These are phyloP conservation scores for Drosophila pseudotakahashii DNA, from an alignment of 2,888 invertebrate species.

Conservation along the genomic window DNA sequence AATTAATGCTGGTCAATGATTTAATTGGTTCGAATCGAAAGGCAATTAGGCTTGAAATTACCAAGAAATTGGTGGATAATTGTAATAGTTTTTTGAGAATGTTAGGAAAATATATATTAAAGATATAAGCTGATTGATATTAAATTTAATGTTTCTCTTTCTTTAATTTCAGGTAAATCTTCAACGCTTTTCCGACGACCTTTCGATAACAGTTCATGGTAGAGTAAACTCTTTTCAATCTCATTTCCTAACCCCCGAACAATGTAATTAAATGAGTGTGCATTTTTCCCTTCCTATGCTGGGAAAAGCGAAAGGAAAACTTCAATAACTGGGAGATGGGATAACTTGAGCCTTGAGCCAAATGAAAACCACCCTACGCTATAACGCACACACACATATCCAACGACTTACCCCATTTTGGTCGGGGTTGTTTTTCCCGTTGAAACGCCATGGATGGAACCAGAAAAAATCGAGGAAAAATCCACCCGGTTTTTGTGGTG, in stretches of 20 bases:
- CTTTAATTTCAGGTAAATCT: constrained; percentile 62
- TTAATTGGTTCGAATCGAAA: constrained; percentile 51
- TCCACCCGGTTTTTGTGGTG: constrained; percentile 62
- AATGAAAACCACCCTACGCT: constrained; percentile 62
- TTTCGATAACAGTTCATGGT: constrained; percentile 18
- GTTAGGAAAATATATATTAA: neutral
- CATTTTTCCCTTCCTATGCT: constrained; percentile 22
- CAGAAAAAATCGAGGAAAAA: constrained; percentile 66
- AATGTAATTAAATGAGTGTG: constrained; percentile 47
- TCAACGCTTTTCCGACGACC: neutral
- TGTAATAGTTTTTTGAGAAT: neutral
- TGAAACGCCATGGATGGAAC: constrained; percentile 29
- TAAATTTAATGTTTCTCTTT: neutral
- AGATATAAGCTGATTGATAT: neutral
- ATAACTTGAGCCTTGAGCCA: constrained; percentile 34
- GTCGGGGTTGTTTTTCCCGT: constrained; percentile 73
- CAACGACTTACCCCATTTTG: constrained; percentile 53
- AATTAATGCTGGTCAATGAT: constrained; percentile 68
- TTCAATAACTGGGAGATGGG: constrained; percentile 45
- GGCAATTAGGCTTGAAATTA: constrained; percentile 69
- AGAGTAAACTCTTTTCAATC: constrained; percentile 28
- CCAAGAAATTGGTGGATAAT: neutral
- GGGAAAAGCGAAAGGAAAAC: constrained; percentile 46
- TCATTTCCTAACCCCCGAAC: constrained; percentile 20
- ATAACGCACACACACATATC: constrained; percentile 26